phyloP scores from a whole-genome alignment of 2,888 invertebrate genomes.

The Malacosoma neustria region DNA sequence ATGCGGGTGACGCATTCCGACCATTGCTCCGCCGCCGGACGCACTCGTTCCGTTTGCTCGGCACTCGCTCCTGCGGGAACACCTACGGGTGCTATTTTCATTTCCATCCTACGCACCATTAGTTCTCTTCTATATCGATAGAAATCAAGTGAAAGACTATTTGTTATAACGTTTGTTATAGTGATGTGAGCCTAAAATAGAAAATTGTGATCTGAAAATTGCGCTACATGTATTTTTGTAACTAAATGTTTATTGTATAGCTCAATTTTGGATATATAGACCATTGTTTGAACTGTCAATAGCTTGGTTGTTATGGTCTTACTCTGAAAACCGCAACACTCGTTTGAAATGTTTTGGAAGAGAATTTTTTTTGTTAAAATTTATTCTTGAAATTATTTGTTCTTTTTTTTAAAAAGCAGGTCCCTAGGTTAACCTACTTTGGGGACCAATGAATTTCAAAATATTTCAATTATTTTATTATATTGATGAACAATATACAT shows the following conservation, averaged over 20 bases:
- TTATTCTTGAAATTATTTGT: too few relatives aligned
- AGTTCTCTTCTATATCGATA: slow-evolving; percentile 15
- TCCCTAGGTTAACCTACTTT: too few relatives aligned
- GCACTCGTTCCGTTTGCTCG: background rate
- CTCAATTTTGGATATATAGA: slow-evolving; percentile 54
- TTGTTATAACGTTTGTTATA: slow-evolving; percentile 21
- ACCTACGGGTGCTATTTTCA: slow-evolving; percentile 16
- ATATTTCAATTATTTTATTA: too few relatives aligned
- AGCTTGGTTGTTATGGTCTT: too few relatives aligned
- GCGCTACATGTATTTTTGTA: slow-evolving; percentile 71
- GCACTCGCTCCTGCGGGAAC: slow-evolving; percentile 6
- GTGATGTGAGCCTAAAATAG: slow-evolving; percentile 29
- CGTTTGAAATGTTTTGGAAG: too few relatives aligned
- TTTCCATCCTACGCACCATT: slow-evolving; percentile 15
- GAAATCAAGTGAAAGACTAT: slow-evolving; percentile 21
- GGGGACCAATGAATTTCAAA: too few relatives aligned
- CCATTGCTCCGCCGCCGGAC: background rate
- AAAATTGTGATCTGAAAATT: slow-evolving; percentile 69
- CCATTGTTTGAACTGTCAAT: background rate
- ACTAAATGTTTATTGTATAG: slow-evolving; percentile 65
- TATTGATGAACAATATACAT: too few relatives aligned
- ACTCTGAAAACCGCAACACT: too few relatives aligned
- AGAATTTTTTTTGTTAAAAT: too few relatives aligned
- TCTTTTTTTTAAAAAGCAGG: too few relatives aligned
- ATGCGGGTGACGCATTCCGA: background rate